A percentile compares a stretch with the other conserved stretches of the same genome.
Evolutionary conservation across 1,140 invertebrate genomes (phyloP).

Genomic region (Armadillidium nasatum): DNA sequence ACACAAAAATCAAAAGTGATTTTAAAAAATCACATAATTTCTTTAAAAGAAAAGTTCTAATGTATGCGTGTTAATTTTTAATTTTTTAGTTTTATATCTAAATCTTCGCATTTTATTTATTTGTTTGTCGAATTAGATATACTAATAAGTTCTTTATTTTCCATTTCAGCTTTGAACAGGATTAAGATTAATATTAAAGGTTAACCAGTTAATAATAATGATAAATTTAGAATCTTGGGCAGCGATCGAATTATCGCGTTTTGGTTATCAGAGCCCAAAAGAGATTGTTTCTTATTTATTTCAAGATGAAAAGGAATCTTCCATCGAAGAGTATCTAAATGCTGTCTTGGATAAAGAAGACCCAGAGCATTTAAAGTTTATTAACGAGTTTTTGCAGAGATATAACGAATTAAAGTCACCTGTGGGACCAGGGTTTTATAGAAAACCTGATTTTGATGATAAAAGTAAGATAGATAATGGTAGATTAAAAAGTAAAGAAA

Average conservation of each 20-base stretch:
- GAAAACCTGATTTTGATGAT: constrained; percentile 39
- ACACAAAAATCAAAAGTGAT: no score
- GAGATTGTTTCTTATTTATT: background rate
- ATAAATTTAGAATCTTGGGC: background rate
- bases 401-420: constrained; percentile 33
- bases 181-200: no score
- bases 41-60: no score
- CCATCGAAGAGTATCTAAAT: background rate
- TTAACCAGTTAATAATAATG: background rate
- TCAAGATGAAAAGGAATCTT: background rate
- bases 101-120: no score
- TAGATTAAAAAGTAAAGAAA: constrained; percentile 37
- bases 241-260: background rate
- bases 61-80: no score
- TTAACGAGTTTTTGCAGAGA: constrained; percentile 48
- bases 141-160: no score
- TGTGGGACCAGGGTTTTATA: constrained; percentile 36
- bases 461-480: constrained; percentile 17
- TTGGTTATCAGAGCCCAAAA: background rate
- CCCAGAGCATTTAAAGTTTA: constrained; percentile 46
- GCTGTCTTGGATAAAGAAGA: background rate
- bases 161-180: no score
- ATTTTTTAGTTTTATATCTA: no score
- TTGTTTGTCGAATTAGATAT: no score
- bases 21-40: no score